phyloP scores from a whole-genome alignment of 2,113 vertebrate genomes.

The Epinephelus lanceolatus region DNA sequence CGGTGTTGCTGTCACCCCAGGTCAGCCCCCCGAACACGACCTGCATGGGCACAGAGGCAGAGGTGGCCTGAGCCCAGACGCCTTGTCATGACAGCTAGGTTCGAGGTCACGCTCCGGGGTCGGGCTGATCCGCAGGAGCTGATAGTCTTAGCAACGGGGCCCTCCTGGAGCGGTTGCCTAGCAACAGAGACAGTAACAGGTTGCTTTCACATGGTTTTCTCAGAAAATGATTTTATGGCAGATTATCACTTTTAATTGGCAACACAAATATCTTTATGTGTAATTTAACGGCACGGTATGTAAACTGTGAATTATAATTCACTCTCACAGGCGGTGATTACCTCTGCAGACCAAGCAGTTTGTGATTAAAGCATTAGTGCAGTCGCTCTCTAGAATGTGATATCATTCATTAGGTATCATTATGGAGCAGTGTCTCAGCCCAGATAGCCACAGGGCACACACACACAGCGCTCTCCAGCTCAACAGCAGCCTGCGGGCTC shows the following conservation, averaged over 20 bases:
- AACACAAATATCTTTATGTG: conserved; percentile 43
- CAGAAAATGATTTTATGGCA: conserved; percentile 34
- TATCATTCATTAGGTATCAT: conserved; percentile 36
- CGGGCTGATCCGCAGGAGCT: neutral
- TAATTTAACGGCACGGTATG: conserved; percentile 10
- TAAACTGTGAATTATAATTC: conserved; percentile 29
- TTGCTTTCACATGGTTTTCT: conserved; percentile 29
- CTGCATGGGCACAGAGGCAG: conserved; percentile 8
- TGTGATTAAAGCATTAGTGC: conserved; percentile 43
- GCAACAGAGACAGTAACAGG: conserved; percentile 66
- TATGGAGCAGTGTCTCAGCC: conserved; percentile 16
- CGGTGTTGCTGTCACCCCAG: conserved; percentile 91
- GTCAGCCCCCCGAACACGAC: conserved; percentile 79
- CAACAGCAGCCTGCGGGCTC: conserved; percentile 25
- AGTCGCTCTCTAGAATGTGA: neutral
- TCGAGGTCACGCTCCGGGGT: conserved; percentile 19
- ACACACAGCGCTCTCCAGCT: neutral
- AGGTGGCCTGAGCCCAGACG: conserved; percentile 1
- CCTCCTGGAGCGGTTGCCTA: conserved; percentile 49
- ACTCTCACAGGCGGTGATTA: conserved; percentile 6
- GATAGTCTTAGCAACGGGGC: conserved; percentile 24
- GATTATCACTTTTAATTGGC: conserved; percentile 55
- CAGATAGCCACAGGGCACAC: conserved; percentile 28
- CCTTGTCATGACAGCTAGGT: conserved; percentile 28
- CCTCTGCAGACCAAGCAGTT: conserved; percentile 20